Conservation (phyloP, 2,113 vertebrate genomes). For the Hiodon tergisus region DNA sequence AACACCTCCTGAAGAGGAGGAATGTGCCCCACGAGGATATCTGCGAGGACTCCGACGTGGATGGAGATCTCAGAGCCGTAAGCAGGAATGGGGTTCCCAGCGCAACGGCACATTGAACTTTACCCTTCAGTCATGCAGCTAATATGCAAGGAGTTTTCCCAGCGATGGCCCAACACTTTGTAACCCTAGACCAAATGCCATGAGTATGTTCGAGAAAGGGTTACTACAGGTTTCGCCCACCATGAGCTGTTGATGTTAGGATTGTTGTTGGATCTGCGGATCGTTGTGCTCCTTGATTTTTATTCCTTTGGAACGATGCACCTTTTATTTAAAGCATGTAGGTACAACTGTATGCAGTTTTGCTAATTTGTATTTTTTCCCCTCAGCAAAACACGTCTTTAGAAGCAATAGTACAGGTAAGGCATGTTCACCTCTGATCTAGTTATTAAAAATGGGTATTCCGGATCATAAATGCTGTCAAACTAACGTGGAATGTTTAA, state of each 20-base stretch:
- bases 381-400: constrained; percentile 93
- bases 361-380: constrained; percentile 36
- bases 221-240: too few species aligned
- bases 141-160: too few species aligned
- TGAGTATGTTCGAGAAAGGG: too few species aligned
- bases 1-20: constrained; percentile 93
- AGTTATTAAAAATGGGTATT: constrained; percentile 20
- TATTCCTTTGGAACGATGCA: background rate
- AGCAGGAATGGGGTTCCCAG: constrained; percentile 25
- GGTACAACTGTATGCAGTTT: constrained; percentile 28
- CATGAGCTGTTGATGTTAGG: background rate
- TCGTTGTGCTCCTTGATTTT: background rate
- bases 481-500: background rate
- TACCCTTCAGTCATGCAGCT: too few species aligned
- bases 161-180: too few species aligned
- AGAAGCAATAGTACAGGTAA: constrained; percentile 98
- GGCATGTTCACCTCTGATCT: too few species aligned
- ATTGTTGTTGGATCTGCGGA: background rate
- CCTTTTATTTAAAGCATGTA: background rate
- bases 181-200: too few species aligned
- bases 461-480: too few species aligned
- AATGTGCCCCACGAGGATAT: constrained; percentile 95
- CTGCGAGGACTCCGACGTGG: constrained; percentile 91
- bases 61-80: constrained; percentile 94
- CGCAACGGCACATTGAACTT: too few species aligned